These are phyloP conservation scores for Dynastes maya DNA, from an alignment of 2,888 invertebrate genomes.

Conservation along the genomic window DNA sequence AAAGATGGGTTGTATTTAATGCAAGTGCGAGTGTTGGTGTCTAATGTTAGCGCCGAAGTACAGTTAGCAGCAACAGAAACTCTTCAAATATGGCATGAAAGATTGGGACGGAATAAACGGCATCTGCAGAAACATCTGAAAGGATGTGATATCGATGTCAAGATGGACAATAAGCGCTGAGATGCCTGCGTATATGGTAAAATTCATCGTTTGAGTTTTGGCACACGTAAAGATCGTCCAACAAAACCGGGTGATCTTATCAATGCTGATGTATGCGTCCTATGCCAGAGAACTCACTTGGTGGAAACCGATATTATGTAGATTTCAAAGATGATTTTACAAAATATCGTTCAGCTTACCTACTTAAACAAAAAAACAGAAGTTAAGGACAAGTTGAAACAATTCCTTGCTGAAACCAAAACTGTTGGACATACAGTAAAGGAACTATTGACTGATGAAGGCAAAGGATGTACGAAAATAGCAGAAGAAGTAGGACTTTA, in stretches of 20 bases:
- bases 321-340: slow-evolving; percentile 17
- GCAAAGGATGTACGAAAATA: slow-evolving; percentile 3
- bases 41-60: no score
- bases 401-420: slow-evolving; percentile 18
- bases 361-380: slow-evolving; percentile 8
- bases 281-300: slow-evolving; percentile 7
- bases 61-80: not conserved
- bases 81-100: not conserved
- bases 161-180: slow-evolving; percentile 49
- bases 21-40: no score
- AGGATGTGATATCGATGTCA: slow-evolving; percentile 49
- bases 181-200: slow-evolving; percentile 56
- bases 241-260: not conserved
- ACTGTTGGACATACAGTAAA: slow-evolving; percentile 18
- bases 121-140: slow-evolving; percentile 52
- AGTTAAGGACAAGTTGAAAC: slow-evolving; percentile 3
- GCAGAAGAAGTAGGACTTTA: not conserved
- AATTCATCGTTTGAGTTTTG: slow-evolving; percentile 54
- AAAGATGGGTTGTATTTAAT: no score
- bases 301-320: slow-evolving; percentile 11
- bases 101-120: slow-evolving; percentile 38
- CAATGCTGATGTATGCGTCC: slow-evolving; percentile 29
- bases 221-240: not conserved
- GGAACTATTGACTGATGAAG: slow-evolving; percentile 9
- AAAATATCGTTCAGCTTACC: slow-evolving; percentile 2